These are phyloP conservation scores for Gymnopithys bicolor DNA, from an alignment of 2,797 vertebrate genomes.

Conservation along the genomic window DNA sequence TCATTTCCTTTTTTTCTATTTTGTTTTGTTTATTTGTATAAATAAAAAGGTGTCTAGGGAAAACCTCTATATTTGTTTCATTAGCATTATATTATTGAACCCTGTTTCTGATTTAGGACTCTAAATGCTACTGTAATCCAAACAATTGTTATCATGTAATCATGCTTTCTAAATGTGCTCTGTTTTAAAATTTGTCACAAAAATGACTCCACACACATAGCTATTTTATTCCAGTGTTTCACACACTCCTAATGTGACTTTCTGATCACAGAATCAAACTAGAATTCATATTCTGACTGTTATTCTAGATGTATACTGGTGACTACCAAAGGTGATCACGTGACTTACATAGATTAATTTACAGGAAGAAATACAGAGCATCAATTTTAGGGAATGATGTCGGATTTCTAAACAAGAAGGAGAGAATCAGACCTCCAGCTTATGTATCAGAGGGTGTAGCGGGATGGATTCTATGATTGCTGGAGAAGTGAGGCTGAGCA, in stretches of 20 bases:
- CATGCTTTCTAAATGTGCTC: not conserved
- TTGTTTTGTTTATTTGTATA: not conserved
- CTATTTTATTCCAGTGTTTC: not conserved
- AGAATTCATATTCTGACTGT: not conserved
- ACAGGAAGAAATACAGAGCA: fast-evolving
- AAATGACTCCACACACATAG: not conserved
- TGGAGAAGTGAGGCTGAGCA: too few relatives aligned
- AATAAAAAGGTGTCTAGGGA: not conserved
- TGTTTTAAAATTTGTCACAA: not conserved
- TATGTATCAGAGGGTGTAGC: not conserved
- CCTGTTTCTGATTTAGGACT: not conserved
- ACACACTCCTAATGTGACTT: not conserved
- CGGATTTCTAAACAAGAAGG: not conserved
- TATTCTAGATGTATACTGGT: not conserved
- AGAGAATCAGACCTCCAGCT: not conserved
- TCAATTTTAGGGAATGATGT: not conserved
- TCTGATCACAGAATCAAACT: not conserved
- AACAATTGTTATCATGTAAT: not conserved
- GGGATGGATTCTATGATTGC: too few relatives aligned
- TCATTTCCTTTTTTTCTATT: not conserved
- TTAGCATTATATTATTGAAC: not conserved
- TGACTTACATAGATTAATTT: not conserved
- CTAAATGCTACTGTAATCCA: not conserved
- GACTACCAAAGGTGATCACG: not conserved
- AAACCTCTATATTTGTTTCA: not conserved